Conservation (phyloP, 2,797 vertebrate species). For the Leptoclinus maculatus region DNA sequence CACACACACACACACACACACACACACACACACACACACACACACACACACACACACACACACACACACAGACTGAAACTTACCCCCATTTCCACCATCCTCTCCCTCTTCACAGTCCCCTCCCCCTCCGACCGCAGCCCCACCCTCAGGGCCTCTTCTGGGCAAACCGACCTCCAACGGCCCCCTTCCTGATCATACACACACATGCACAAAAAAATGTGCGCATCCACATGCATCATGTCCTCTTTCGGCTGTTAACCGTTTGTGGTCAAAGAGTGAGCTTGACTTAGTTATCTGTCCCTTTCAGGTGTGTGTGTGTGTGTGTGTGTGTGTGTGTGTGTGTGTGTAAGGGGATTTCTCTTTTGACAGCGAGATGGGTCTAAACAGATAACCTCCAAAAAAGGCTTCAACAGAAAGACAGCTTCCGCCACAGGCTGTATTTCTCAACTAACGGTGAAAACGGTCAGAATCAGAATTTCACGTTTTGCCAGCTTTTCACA, state of each 20-base stretch:
- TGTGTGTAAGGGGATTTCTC: constrained; percentile 37
- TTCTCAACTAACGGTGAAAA: constrained; percentile 67
- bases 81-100: constrained; percentile 63
- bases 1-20: constrained; percentile 17
- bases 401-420: constrained; percentile 42
- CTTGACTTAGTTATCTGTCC: constrained; percentile 80
- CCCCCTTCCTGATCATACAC: constrained; percentile 80
- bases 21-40: constrained; percentile 20
- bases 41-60: constrained; percentile 9
- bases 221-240: constrained; percentile 72
- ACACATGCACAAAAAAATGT: constrained; percentile 54
- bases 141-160: constrained; percentile 77
- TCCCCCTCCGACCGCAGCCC: constrained; percentile 68
- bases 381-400: constrained; percentile 63
- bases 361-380: constrained; percentile 58
- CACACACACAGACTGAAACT: constrained; percentile 53
- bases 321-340: constrained; percentile 11
- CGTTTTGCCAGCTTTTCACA: constrained; percentile 21
- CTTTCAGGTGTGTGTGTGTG: constrained; percentile 70
- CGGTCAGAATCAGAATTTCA: constrained; percentile 43
- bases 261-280: constrained; percentile 83
- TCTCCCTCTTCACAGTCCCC: constrained; percentile 22
- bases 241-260: constrained; percentile 83
- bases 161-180: constrained; percentile 81
- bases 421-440: constrained; percentile 62